These are phyloP conservation scores for Dermatemys mawii DNA, from an alignment of 2,113 vertebrate species.

Conservation along the genomic window DNA sequence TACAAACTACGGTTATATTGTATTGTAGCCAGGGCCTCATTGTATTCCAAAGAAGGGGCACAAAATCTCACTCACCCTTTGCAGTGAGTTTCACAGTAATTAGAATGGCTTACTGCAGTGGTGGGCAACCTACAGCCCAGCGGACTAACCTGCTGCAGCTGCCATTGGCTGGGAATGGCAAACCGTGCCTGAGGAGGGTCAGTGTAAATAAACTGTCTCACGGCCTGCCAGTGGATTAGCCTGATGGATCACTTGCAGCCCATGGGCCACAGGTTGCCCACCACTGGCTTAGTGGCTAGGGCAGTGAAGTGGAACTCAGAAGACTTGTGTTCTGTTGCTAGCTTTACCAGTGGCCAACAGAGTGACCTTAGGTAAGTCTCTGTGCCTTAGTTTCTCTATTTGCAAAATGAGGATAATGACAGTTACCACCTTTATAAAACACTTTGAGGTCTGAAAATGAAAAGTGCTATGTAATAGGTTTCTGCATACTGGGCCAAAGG, in stretches of 20 bases:
- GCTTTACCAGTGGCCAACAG: background rate
- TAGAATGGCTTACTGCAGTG: background rate
- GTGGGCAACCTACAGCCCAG: too few relatives aligned
- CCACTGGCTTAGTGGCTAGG: background rate
- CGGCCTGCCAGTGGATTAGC: too few relatives aligned
- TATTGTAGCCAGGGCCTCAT: too few relatives aligned
- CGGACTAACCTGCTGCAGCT: too few relatives aligned
- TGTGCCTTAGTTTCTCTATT: background rate
- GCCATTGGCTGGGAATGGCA: too few relatives aligned
- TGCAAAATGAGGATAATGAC: background rate
- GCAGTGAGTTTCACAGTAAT: background rate
- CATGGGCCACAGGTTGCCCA: too few relatives aligned
- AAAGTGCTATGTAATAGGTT: background rate
- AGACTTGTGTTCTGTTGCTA: background rate
- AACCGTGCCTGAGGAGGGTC: too few relatives aligned
- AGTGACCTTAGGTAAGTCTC: background rate
- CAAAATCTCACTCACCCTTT: background rate
- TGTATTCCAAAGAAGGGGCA: background rate
- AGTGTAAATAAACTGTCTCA: too few relatives aligned
- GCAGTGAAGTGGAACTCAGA: background rate
- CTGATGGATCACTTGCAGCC: too few relatives aligned
- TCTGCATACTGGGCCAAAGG: background rate
- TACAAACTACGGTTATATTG: background rate
- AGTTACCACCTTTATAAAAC: background rate
- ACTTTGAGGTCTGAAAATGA: background rate